Base-by-base conservation (phyloP, 2,888 invertebrate genomes). In the Caenorhabditis angaria region DNA sequence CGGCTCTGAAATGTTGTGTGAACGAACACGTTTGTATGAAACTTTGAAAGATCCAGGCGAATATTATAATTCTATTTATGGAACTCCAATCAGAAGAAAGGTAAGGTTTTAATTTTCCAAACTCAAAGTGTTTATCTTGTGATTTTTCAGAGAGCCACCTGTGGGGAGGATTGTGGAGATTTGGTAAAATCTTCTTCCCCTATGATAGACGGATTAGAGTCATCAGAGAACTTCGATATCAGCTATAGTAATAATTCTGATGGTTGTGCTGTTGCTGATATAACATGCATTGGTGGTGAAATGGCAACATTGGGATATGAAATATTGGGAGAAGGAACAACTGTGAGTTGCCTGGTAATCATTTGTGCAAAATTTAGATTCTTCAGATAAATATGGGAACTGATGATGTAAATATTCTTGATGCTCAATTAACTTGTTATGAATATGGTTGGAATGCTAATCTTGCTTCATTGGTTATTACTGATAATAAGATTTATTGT, bases 221-320 rank as follows among this genome's bases (percentile, higher is more conserved):
- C 71, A 2, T 61, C 71, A 4, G 64, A 72, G 25, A 72, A 72
- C 41, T 67, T 72, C n/a, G 67, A 67, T 41, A 61, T 72, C 25
- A 53, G 29, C 2, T 72, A 72, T 47, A 63, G 67, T 18, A 72
- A 64, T 0, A 67, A 72, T 22, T 56, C 41, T 0, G 27, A 61
- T 6, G 67, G 64, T 0, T 72, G 71, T 28, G 55, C 51, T 24
- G 50, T 56, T 27, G 64, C 61, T 10, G 64, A 67, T 25, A 27
- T 72, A 3, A 64, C 64, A 20, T 72, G 71, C 28, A 58, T 63
- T 53, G 71, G 71, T 48, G 71, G 71, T 27, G 67, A 67, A 47
- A 28, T 72, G 51, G 67, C 67, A 5, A 61, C 64, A 14, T 20
- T 72, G 18, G 71, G 64, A 27, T 64, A 64, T 27, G 20, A 58